Evolutionary conservation across 2,797 vertebrate genomes (phyloP).

Genomic region (Lophura swinhoii): DNA sequence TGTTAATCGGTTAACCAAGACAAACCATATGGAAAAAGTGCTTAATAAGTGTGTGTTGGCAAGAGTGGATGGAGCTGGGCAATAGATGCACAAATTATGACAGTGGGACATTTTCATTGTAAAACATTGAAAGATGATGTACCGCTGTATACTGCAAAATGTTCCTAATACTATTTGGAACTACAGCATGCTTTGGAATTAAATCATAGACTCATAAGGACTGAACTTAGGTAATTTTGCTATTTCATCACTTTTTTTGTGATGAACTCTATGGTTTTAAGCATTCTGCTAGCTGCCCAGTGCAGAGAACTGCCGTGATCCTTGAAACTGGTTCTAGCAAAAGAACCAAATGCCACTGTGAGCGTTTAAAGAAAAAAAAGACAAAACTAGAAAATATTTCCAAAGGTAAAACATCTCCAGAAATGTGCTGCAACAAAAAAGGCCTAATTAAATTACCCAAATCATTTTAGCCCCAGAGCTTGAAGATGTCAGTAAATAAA

Average conservation of each 20-base stretch:
- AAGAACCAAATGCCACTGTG: neutral
- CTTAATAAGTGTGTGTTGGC: neutral
- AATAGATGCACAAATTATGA: neutral
- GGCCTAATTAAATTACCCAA: constrained; percentile 8
- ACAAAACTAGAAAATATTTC: neutral
- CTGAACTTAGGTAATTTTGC: neutral
- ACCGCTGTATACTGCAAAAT: neutral
- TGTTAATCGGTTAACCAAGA: constrained; percentile 25
- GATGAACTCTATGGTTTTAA: neutral
- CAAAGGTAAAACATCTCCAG: neutral
- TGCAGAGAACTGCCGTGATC: neutral
- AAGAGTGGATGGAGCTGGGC: neutral
- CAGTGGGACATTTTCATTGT: neutral
- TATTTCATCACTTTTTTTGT: neutral
- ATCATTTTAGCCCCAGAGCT: neutral
- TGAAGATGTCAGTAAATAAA: constrained; percentile 55
- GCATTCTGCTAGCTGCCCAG: neutral
- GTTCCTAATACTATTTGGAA: neutral
- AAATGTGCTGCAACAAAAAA: constrained; percentile 1
- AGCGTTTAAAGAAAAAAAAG: neutral
- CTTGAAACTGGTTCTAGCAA: neutral
- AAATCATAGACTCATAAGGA: neutral
- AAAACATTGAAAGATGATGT: neutral
- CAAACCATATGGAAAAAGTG: neutral
- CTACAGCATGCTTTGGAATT: neutral